phyloP scores from a whole-genome alignment of 2,113 vertebrate genomes.

The Chlorodrepanis virens region DNA sequence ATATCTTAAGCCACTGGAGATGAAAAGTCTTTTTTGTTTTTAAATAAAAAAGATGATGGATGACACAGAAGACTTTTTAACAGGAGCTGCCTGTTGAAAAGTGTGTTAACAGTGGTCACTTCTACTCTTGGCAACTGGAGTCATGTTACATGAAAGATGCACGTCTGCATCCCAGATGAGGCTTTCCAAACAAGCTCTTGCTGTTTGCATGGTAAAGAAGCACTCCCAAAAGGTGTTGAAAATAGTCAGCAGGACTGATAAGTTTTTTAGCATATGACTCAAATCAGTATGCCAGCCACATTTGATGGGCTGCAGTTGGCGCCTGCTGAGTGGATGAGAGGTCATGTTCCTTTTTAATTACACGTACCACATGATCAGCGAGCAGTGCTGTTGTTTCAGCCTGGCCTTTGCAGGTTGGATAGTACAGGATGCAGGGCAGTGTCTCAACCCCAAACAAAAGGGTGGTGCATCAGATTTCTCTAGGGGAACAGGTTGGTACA shows the following conservation, averaged over 20 bases:
- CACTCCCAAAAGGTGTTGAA: not conserved
- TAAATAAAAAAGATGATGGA: not conserved
- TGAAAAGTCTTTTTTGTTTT: not conserved
- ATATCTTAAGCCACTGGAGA: not conserved
- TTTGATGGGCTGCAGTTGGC: not conserved
- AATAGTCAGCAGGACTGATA: not conserved
- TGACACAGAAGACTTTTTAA: not conserved
- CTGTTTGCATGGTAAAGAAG: constrained; percentile 8
- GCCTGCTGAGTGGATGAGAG: not conserved
- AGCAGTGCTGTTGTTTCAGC: rapidly evolving
- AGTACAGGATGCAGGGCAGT: not conserved
- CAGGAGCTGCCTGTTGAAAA: not conserved
- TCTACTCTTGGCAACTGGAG: not conserved
- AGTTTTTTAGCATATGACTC: not conserved
- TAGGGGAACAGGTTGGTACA: not conserved
- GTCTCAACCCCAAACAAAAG: not conserved
- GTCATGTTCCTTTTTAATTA: not conserved
- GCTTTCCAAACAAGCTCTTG: not conserved
- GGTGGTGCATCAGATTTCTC: not conserved
- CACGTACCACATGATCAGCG: rapidly evolving
- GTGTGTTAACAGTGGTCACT: not conserved
- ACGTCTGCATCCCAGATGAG: not conserved
- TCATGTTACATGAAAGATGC: not conserved
- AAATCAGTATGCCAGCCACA: not conserved
- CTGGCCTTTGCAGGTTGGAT: not conserved